Base-by-base conservation (phyloP, 1,140 invertebrate species). In the Cardiocondyla obscurior region DNA sequence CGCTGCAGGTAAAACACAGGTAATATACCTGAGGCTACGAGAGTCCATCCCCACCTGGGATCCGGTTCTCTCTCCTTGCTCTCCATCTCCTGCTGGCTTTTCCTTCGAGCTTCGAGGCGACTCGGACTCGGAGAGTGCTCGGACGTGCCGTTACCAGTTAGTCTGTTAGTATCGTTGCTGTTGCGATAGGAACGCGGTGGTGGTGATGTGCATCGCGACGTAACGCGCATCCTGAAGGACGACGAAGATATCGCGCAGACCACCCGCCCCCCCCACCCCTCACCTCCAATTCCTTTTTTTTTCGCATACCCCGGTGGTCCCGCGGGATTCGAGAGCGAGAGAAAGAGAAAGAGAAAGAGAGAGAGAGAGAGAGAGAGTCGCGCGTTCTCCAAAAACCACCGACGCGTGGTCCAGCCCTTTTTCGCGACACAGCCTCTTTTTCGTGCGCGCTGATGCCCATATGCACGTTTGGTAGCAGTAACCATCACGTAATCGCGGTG, bases 1-100 rank as follows among this genome's bases (percentile, higher is more conserved):
- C 92, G 53, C 84, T 85, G 86, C 67, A 87, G 89, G 89, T 92
- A 92, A 92, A 91, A 90, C 91, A 87, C 90, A 90, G 92, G 90
- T 90, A 92, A 91, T 90, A 92, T 92, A 92, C 91, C 90, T 93
- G 83, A 77, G 85, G 90, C 88, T 84, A 85, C 53, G 81, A 64
- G 81, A 64, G 72, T 90, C 83, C 90, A 88, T 91, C 88, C 89
- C 88, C 90, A 85, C 87, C 72, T 84, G 65, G 67, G 44, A 58
- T 84, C 84, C 87, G 64, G 65, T 86, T 82, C 87, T 88, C 84
- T 89, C 88, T 89, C 88, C 77, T 86, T 85, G 81, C 72, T 67
- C 69, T 65, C 85, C 90, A 81, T 84, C 86, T 74, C 64, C 55
- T 81, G 72, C 82, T 73, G 62, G 88, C 90, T 90, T 92, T 92